These are phyloP conservation scores for Puffinus mauretanicus DNA, from an alignment of 2,113 vertebrate species.

Conservation along the genomic window DNA sequence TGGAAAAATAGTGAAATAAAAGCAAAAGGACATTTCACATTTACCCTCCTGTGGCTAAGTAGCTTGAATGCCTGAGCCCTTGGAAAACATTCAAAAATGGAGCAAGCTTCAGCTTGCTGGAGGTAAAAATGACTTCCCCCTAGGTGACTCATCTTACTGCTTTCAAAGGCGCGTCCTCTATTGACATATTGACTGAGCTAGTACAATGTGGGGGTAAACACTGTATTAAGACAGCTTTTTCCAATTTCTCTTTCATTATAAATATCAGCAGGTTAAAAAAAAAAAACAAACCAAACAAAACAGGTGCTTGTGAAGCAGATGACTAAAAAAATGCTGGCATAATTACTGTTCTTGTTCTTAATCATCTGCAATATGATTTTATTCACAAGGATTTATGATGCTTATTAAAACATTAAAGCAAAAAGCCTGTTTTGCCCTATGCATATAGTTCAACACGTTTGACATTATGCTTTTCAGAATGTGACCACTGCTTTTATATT, in stretches of 20 bases:
- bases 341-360: not conserved
- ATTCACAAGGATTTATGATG: not conserved
- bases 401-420: not conserved
- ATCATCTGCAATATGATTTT: not conserved
- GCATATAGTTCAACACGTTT: not conserved
- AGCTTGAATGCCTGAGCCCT: not conserved
- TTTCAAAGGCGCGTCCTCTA: not conserved
- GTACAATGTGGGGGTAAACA: not conserved
- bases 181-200: not conserved
- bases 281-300: not conserved
- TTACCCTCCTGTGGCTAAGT: slow-evolving; percentile 53
- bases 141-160: not conserved
- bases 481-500: slow-evolving; percentile 14
- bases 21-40: slow-evolving; percentile 46
- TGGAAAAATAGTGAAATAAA: slow-evolving; percentile 14
- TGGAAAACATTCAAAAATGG: slow-evolving; percentile 5
- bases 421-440: not conserved
- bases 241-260: not conserved
- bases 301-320: not conserved
- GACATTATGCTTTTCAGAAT: not conserved
- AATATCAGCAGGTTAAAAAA: not conserved
- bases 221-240: not conserved
- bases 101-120: not conserved
- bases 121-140: not conserved
- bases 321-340: not conserved